Percentiles rank a stretch among this genome's conserved stretches.
phyloP scores from a whole-genome alignment of 2,797 vertebrate genomes.

The Acestrorhynchus altus region DNA sequence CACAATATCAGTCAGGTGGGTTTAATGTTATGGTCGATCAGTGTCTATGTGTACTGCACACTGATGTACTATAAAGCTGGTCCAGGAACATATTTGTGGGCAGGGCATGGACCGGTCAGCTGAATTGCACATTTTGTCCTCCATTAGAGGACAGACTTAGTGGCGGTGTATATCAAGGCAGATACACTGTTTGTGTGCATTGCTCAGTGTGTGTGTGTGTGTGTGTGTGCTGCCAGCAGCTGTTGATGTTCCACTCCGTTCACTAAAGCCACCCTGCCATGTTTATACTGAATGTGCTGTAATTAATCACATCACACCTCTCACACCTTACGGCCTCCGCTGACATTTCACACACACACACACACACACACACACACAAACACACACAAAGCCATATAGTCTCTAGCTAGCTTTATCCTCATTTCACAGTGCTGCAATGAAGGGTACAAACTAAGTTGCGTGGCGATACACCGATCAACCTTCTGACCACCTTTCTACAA shows the following conservation, averaged over 20 bases:
- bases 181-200: not conserved
- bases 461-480: too few species aligned
- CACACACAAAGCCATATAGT: slow-evolving; percentile 35
- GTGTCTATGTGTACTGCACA: too few species aligned
- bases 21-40: too few species aligned
- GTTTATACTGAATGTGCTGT: slow-evolving; percentile 1
- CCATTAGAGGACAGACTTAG: not conserved
- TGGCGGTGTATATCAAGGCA: not conserved
- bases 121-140: not conserved
- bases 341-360: not conserved
- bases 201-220: not conserved
- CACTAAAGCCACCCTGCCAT: not conserved
- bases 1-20: too few species aligned
- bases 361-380: not conserved
- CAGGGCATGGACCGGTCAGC: too few species aligned
- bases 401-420: slow-evolving; percentile 32
- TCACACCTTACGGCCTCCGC: not conserved
- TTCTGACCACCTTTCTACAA: too few species aligned
- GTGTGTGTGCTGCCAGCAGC: not conserved
- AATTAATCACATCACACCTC: slow-evolving; percentile 23
- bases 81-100: too few species aligned
- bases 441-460: not conserved
- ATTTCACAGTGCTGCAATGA: not conserved
- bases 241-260: not conserved
- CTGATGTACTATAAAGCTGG: too few species aligned